Evolutionary conservation across 2,797 vertebrate genomes (phyloP).

Genomic region (Pelodytes ibericus): DNA sequence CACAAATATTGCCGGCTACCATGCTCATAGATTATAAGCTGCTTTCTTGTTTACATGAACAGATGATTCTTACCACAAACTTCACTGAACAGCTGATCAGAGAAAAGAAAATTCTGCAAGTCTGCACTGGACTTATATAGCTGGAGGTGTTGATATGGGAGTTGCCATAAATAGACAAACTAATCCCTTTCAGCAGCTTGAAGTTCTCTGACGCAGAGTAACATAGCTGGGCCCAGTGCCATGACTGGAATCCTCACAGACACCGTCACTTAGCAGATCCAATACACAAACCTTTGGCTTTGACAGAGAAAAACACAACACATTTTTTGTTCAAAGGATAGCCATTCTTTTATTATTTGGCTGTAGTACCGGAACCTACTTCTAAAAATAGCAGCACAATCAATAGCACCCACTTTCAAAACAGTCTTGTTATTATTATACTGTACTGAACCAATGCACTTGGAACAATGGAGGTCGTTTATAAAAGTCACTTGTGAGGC

Average conservation of each 20-base stretch:
- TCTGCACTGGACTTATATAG: slow-evolving; percentile 82
- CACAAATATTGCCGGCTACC: no score
- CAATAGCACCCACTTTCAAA: no score
- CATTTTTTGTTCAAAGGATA: background rate
- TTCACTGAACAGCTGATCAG: slow-evolving; percentile 65
- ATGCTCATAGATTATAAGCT: slow-evolving; percentile 11
- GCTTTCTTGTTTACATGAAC: slow-evolving; percentile 49
- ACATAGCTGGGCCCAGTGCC: slow-evolving; percentile 59
- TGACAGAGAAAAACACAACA: slow-evolving; percentile 13
- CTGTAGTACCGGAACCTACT: no score
- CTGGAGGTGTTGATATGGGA: slow-evolving; percentile 70
- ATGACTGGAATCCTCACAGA: slow-evolving; percentile 52
- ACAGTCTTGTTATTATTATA: no score
- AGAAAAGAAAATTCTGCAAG: slow-evolving; percentile 84
- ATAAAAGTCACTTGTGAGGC: no score
- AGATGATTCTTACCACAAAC: slow-evolving; percentile 69
- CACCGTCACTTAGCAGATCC: slow-evolving; percentile 50
- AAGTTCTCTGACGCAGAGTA: slow-evolving; percentile 65
- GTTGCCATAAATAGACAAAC: slow-evolving; percentile 70
- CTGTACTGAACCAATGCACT: no score
- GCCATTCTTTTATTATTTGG: no score
- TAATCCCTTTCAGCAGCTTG: slow-evolving; percentile 67
- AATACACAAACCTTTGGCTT: slow-evolving; percentile 58
- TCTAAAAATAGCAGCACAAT: no score
- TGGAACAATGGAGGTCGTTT: no score